A percentile compares a stretch with the other conserved stretches of the same genome.
These are phyloP conservation scores for Glaucidium brasilianum DNA, from an alignment of 2,113 vertebrate species.

Conservation along the genomic window DNA sequence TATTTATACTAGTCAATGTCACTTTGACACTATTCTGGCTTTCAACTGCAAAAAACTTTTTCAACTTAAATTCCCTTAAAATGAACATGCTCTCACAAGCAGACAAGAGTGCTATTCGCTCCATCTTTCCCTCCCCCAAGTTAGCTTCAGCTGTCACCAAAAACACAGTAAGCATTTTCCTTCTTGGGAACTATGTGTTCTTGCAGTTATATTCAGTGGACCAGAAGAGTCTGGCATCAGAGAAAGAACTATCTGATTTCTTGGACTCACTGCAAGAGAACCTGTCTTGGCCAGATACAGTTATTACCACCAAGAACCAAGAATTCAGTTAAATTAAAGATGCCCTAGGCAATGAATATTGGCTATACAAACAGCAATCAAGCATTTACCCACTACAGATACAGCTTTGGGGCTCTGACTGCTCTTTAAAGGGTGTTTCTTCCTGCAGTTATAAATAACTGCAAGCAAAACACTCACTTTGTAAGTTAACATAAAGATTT, in stretches of 20 bases:
- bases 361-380: background rate
- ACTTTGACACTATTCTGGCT: slow-evolving; percentile 40
- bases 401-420: background rate
- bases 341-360: background rate
- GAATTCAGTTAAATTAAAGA: background rate
- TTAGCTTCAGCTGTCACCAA: slow-evolving; percentile 53
- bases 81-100: background rate
- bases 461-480: background rate
- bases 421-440: background rate
- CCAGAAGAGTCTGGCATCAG: slow-evolving; percentile 20
- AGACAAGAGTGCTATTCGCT: background rate
- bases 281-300: slow-evolving; percentile 3
- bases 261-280: slow-evolving; percentile 34
- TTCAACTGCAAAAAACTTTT: slow-evolving; percentile 2
- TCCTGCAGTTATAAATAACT: background rate
- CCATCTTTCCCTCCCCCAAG: background rate
- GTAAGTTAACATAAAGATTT: background rate
- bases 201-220: slow-evolving; percentile 34
- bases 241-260: slow-evolving; percentile 35
- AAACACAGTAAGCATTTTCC: slow-evolving; percentile 56
- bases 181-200: slow-evolving; percentile 52
- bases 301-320: background rate
- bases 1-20: slow-evolving; percentile 36
- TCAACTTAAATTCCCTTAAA: background rate
- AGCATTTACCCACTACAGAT: background rate